Conservation (phyloP, 1,140 invertebrate genomes). For the Drosophila sechellia region DNA sequence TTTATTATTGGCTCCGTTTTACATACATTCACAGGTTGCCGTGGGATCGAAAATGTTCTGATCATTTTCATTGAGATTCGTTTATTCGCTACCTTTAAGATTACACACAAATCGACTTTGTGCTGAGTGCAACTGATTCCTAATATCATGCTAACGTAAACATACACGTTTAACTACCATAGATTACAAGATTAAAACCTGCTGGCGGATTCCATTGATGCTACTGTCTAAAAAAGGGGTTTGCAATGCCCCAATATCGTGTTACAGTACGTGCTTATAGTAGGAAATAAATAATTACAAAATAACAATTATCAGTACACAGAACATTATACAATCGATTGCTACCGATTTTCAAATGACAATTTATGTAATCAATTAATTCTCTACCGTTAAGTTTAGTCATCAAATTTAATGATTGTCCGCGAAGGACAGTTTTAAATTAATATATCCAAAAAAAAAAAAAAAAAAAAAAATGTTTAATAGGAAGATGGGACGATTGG, state of each 20-base stretch:
- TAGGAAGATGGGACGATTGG: conserved; percentile 9
- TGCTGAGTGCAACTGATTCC: conserved; percentile 27
- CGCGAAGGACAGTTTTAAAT: no score
- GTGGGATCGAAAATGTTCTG: conserved; percentile 4
- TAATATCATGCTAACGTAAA: conserved; percentile 33
- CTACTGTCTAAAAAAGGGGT: conserved; percentile 16
- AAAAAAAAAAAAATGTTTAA: no score
- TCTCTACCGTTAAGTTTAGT: no score
- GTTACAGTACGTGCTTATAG: conserved; percentile 27
- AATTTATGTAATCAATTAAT: no score
- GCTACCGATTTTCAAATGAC: conserved; percentile 1
- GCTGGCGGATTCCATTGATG: conserved; percentile 5
- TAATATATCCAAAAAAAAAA: no score
- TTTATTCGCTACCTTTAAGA: conserved; percentile 13
- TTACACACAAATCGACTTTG: conserved; percentile 35
- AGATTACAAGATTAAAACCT: conserved; percentile 32
- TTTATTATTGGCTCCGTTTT: conserved; percentile 34
- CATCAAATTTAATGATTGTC: no score
- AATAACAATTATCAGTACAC: conserved; percentile 58
- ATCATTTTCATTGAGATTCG: conserved; percentile 22
- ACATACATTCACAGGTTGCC: background rate
- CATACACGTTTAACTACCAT: conserved; percentile 37
- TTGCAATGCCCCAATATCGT: conserved; percentile 22
- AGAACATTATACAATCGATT: conserved; percentile 28
- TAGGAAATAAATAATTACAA: conserved; percentile 70